Conservation (phyloP, 2,113 vertebrate species). For the Centrocercus urophasianus region DNA sequence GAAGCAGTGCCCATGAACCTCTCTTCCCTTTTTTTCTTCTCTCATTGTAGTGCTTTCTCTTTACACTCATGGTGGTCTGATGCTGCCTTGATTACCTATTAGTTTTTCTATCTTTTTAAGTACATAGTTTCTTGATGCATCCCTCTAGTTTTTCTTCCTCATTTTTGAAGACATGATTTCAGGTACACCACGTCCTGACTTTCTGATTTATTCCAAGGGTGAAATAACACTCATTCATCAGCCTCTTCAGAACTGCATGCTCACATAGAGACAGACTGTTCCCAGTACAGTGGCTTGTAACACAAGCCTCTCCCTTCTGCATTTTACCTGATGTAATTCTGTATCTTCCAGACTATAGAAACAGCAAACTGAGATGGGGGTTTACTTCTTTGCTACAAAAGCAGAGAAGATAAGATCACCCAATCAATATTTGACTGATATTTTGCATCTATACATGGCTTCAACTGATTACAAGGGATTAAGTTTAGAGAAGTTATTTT, state of each 20-base stretch:
- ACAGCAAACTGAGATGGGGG: neutral
- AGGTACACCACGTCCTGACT: neutral
- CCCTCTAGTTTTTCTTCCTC: neutral
- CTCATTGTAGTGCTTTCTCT: neutral
- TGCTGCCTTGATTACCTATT: neutral
- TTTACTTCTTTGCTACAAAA: neutral
- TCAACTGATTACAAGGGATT: neutral
- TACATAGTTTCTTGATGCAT: neutral
- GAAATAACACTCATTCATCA: neutral
- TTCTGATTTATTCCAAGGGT: neutral
- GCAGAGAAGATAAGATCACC: neutral
- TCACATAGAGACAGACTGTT: neutral
- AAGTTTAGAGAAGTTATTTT: neutral
- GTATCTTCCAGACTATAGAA: neutral
- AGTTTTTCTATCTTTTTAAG: neutral
- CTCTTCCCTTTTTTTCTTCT: neutral
- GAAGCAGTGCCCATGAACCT: neutral
- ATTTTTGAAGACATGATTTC: neutral
- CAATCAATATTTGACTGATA: neutral
- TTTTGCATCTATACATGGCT: neutral
- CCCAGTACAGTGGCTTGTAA: neutral
- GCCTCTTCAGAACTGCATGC: neutral
- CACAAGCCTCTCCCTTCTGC: neutral
- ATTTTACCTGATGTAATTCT: neutral
- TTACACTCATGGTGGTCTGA: neutral